phyloP scores from a whole-genome alignment of 2,888 invertebrate species.

The Ganaspis brasiliensis region DNA sequence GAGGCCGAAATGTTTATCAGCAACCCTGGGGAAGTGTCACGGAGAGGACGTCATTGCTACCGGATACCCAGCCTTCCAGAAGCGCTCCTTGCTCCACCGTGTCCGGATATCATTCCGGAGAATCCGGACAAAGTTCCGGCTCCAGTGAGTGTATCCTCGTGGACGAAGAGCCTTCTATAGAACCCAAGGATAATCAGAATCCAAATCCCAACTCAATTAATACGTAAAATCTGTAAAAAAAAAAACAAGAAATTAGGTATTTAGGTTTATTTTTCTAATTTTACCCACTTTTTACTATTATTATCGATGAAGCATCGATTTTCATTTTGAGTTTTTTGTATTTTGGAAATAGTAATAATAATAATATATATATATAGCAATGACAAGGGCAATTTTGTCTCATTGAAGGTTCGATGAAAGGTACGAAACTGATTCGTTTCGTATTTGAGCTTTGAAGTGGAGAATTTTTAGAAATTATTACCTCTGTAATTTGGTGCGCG shows the following conservation, averaged over 20 bases:
- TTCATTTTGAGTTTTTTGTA: too few species aligned
- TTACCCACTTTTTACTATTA: neutral
- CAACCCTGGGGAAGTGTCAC: constrained; percentile 84
- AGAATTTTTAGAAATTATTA: neutral
- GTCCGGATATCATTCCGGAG: constrained; percentile 65
- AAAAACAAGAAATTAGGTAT: too few species aligned
- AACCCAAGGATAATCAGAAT: neutral
- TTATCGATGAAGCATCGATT: too few species aligned
- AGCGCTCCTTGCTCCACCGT: constrained; percentile 61
- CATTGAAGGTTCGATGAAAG: constrained; percentile 11
- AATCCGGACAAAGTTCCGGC: constrained; percentile 63
- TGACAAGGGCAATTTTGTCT: neutral
- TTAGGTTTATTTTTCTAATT: neutral
- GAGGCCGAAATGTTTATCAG: constrained; percentile 89
- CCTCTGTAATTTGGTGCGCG: constrained; percentile 29
- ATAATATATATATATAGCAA: too few species aligned
- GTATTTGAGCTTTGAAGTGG: neutral
- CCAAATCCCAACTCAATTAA: constrained; percentile 10
- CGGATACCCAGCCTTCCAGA: constrained; percentile 68
- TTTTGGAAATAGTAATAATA: too few species aligned
- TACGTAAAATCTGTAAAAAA: neutral
- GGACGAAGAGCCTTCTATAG: constrained; percentile 57
- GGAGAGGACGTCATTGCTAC: constrained; percentile 76
- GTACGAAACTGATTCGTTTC: neutral
- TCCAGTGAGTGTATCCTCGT: constrained; percentile 60